Conservation (phyloP, 2,797 vertebrate species). For the Paedocypris micromegethes region DNA sequence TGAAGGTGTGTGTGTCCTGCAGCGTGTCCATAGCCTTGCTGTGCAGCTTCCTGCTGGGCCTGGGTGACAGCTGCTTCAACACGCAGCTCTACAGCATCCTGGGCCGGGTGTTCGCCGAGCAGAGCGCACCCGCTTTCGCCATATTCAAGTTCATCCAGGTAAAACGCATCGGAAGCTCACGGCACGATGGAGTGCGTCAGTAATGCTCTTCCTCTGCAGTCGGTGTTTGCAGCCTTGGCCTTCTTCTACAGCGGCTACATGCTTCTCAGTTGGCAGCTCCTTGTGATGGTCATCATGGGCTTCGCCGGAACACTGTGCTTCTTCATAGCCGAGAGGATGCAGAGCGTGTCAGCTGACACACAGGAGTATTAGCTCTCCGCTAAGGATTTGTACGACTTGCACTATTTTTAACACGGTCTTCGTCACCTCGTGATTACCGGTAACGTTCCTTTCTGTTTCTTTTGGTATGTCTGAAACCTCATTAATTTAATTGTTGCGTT, state of each 20-base stretch:
- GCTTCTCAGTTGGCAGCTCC: constrained; percentile 70
- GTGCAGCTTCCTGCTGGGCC: constrained; percentile 75
- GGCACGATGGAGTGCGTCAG: not conserved
- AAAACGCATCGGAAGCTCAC: constrained; percentile 29
- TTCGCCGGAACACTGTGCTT: constrained; percentile 73
- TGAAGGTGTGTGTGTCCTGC: constrained; percentile 4
- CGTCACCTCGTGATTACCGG: constrained; percentile 1
- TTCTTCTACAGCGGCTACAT: constrained; percentile 77
- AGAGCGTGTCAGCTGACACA: constrained; percentile 53
- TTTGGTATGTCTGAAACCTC: not conserved
- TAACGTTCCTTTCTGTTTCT: constrained; percentile 25
- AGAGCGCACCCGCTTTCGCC: constrained; percentile 72
- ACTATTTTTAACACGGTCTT: constrained; percentile 14
- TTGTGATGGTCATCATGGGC: constrained; percentile 69
- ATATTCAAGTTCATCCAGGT: constrained; percentile 82
- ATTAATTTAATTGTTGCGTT: not conserved
- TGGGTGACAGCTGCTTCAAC: constrained; percentile 79
- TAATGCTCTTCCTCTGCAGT: constrained; percentile 53
- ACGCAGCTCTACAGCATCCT: constrained; percentile 79
- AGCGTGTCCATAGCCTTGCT: constrained; percentile 69
- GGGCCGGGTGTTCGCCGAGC: constrained; percentile 67
- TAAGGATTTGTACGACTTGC: constrained; percentile 20
- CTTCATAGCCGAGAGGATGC: constrained; percentile 70
- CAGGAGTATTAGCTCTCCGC: constrained; percentile 55
- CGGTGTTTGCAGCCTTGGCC: constrained; percentile 70